Conservation (phyloP, 2,113 vertebrate genomes). For the Podiceps cristatus region DNA sequence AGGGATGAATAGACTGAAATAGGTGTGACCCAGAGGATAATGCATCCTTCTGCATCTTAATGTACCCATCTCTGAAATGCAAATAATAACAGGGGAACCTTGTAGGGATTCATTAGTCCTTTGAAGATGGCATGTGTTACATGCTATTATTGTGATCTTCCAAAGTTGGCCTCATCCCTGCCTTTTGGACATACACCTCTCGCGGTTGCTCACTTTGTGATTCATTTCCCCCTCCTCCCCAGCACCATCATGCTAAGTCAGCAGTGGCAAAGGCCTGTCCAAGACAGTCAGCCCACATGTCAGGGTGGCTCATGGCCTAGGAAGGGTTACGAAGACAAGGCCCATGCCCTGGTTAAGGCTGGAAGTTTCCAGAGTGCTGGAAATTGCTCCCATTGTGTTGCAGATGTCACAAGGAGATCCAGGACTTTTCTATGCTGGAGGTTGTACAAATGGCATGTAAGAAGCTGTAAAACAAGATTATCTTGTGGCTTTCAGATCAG, state of each 20-base stretch:
- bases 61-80: slow-evolving; percentile 33
- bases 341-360: background rate
- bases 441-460: background rate
- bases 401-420: background rate
- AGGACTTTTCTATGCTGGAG: background rate
- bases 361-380: background rate
- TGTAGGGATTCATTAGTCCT: slow-evolving; percentile 57
- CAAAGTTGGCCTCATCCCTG: slow-evolving; percentile 23
- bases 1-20: slow-evolving; percentile 34
- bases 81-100: slow-evolving; percentile 60
- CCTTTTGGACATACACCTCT: slow-evolving; percentile 39
- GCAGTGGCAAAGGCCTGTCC: background rate
- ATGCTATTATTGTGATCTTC: slow-evolving; percentile 49
- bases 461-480: background rate
- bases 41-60: slow-evolving; percentile 31
- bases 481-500: background rate
- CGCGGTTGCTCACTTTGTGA: slow-evolving; percentile 58
- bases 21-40: slow-evolving; percentile 65
- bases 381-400: background rate
- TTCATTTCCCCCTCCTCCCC: slow-evolving; percentile 64
- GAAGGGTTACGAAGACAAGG: background rate
- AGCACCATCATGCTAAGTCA: slow-evolving; percentile 30
- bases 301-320: slow-evolving; percentile 12
- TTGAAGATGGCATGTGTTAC: slow-evolving; percentile 60
- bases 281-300: slow-evolving; percentile 10